These are phyloP conservation scores for Germaria angustata DNA, from an alignment of 2,888 invertebrate genomes.

Conservation along the genomic window DNA sequence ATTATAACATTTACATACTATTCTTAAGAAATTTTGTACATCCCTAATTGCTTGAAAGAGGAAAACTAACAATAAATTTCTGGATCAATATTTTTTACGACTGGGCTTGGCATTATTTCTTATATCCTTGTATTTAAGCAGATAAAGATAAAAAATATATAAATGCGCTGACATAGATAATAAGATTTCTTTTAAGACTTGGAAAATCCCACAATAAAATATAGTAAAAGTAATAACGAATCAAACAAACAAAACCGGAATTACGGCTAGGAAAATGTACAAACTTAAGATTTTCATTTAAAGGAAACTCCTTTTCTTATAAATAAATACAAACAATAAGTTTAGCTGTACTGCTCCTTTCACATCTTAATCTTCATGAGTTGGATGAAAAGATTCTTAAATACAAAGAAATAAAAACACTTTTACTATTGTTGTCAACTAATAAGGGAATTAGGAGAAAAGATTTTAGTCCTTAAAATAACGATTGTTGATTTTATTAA, in stretches of 20 bases:
- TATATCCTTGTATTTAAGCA: background rate
- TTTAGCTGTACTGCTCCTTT: background rate
- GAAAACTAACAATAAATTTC: no score
- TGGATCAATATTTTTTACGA: no score
- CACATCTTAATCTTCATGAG: background rate
- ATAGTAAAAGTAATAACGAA: background rate
- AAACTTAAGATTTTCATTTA: background rate
- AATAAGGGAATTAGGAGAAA: constrained; percentile 11
- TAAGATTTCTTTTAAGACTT: no score
- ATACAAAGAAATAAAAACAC: background rate
- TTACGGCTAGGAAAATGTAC: background rate
- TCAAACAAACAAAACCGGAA: background rate
- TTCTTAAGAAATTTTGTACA: no score
- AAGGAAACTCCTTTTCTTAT: background rate
- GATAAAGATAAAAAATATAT: no score
- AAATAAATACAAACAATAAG: background rate
- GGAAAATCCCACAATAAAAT: background rate
- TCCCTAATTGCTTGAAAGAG: no score
- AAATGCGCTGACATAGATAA: no score
- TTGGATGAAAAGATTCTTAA: background rate
- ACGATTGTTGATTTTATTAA: background rate
- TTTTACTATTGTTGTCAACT: constrained; percentile 8
- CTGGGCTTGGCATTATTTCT: no score
- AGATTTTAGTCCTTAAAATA: background rate
- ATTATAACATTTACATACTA: no score